phyloP scores from a whole-genome alignment of 2,888 invertebrate genomes.

The Kuschelorhynchus macadamiae region DNA sequence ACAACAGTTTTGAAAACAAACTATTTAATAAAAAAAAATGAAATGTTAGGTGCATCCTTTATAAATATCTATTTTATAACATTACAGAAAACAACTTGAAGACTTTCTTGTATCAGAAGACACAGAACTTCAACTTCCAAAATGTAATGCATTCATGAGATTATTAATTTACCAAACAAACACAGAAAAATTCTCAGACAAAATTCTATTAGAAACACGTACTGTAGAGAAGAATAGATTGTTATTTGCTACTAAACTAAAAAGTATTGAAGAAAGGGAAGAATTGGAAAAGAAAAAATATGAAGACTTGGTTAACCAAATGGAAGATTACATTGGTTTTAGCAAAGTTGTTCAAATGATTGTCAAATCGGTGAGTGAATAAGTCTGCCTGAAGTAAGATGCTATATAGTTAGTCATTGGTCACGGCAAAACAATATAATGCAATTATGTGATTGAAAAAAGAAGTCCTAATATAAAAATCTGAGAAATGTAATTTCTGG shows the following conservation, averaged over 20 bases:
- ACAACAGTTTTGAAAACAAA: too few relatives aligned
- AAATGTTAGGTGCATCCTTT: too few relatives aligned
- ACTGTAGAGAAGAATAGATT: constrained; percentile 71
- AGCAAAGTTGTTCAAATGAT: constrained; percentile 81
- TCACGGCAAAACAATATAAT: too few relatives aligned
- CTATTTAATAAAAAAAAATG: too few relatives aligned
- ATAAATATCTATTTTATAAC: too few relatives aligned
- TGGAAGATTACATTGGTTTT: constrained; percentile 84
- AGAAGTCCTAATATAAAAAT: too few relatives aligned
- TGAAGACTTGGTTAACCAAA: constrained; percentile 73
- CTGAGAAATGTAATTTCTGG: too few relatives aligned
- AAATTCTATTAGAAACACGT: constrained; percentile 66
- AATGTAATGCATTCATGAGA: constrained; percentile 79
- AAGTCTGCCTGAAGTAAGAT: background rate
- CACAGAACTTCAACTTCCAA: constrained; percentile 74
- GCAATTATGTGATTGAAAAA: too few relatives aligned
- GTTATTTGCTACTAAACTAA: constrained; percentile 71
- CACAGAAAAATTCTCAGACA: constrained; percentile 70
- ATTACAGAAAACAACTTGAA: constrained; percentile 74
- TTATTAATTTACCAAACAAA: constrained; percentile 78
- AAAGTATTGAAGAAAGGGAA: constrained; percentile 68
- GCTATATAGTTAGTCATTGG: too few relatives aligned
- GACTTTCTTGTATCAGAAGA: constrained; percentile 73
- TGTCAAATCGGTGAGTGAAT: constrained; percentile 80
- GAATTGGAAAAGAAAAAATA: constrained; percentile 69